Evolutionary conservation across 53 echinoderm and acorn worm genomes (phyloP), one percentile per base, ranked within the genome.

Genomic region (Echinometra lucunter): DNA sequence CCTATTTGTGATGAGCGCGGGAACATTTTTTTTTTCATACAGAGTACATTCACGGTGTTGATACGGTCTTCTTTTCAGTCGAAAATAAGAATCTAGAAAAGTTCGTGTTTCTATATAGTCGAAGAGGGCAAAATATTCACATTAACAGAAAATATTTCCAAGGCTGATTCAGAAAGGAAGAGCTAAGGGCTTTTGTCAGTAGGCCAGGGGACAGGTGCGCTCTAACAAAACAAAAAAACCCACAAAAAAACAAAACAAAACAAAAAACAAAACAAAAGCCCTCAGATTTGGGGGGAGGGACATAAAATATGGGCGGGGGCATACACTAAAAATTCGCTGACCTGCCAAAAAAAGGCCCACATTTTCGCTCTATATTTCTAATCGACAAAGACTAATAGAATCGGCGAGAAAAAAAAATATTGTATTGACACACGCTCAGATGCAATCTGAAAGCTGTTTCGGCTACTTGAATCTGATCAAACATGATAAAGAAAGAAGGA

Each of bases 371-470:
- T 7, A 34, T 40, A 19, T 75, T 78, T 42, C 78, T 40, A 10
- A 38, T 78, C 78, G 38, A 40, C 32, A 78, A 78, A 78, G 35
- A 30, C 19, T 78, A 37, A 78, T 42, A 78, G 42, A 42, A 78
- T 78, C 78, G 21, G n/a, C 38, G 23, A n/a, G n/a, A n/a, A 21
- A 78, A 78, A 42, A 17, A 72, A 32, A 72, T 72, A 0, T 72
- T 28, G 78, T 42, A 42, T 78, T 78, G 78, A 78, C 78, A 2
- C 17, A 40, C 18, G 78, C 42, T 78, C 42, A 5, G 78, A 12
- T 78, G 21, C 78, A 37, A 78, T 78, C 78, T 78, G 78, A 5
- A 78, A 78, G 78, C 78, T 78, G 78, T 40, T 38, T 38, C 78
- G 78, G 78, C 38, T 42, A 78, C 78, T 78, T 78, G 78, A 78